Evolutionary conservation across 2,888 invertebrate species (phyloP), one percentile per base, ranked within the genome.

Genomic region (Thysanoteuthis rhombus): DNA sequence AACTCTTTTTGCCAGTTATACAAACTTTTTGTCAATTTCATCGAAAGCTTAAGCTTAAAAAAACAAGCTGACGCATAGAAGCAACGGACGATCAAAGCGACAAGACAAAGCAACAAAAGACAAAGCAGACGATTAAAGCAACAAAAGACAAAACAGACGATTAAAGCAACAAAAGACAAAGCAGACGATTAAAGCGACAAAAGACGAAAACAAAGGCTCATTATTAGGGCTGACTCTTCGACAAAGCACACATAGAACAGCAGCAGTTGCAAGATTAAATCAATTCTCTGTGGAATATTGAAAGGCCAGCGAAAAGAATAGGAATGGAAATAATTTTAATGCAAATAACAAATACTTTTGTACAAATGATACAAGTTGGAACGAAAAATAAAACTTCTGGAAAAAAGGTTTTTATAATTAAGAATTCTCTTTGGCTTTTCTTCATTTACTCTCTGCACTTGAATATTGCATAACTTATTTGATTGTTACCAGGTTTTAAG

Each of bases 341-440:
- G n/a, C 75, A 75, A n/a, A 75, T n/a, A n/a, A 75, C n/a, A n/a
- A 25, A 25, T n/a, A n/a, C n/a, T n/a, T 75, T n/a, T n/a, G 75
- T 75, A 75, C 75, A 75, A 75, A 75, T 75, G n/a, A 75, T 75
- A n/a, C n/a, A 75, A n/a, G n/a, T 75, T n/a, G n/a, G n/a, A n/a
- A n/a, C n/a, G 75, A 36, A 75, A 75, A 75, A 19, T 16, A n/a
- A 75, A 12, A 75, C 8, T n/a, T 36, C n/a, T 75, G n/a, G n/a
- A 36, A 19, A 75, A 16, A 36, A 75, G 75, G 75, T 36, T 75
- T n/a, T 75, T 19, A 36, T 75, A 75, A n/a, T n/a, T 75, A 36
- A n/a, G 75, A 16, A 3, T 75, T n/a, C 36, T 75, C 16, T n/a
- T 75, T 36, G 36, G 16, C n/a, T 16, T n/a, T n/a, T 75, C 19